A percentile compares a stretch with the other conserved stretches of the same genome.
These are phyloP conservation scores for Azorinus chamasolen DNA, from an alignment of 2,888 invertebrate species.

Conservation along the genomic window DNA sequence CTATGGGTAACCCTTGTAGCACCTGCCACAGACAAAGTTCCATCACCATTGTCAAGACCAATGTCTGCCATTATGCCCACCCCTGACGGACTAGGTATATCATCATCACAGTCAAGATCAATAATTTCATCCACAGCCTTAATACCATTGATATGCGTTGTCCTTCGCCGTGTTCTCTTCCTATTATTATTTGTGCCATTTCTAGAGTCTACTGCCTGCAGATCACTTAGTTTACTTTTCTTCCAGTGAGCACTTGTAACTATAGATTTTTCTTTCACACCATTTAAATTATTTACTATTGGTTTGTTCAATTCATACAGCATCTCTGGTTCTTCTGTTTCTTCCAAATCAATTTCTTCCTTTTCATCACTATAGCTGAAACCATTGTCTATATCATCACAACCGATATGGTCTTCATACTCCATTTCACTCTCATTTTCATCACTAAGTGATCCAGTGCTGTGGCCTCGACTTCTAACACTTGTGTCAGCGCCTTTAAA, in stretches of 20 bases:
- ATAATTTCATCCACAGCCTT: neutral
- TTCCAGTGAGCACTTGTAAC: slow-evolving; percentile 55
- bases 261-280: slow-evolving; percentile 33
- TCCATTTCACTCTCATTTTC: slow-evolving; percentile 56
- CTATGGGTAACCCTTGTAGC: slow-evolving; percentile 32
- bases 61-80: slow-evolving; percentile 26
- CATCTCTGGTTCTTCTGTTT: slow-evolving; percentile 6
- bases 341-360: slow-evolving; percentile 29
- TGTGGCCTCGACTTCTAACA: slow-evolving; percentile 43
- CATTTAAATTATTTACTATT: slow-evolving; percentile 3
- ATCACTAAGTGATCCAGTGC: slow-evolving; percentile 61
- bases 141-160: neutral
- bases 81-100: slow-evolving; percentile 36
- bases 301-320: no score
- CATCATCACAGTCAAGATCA: slow-evolving; percentile 14
- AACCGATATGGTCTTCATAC: slow-evolving; percentile 62
- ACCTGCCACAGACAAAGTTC: slow-evolving; percentile 46
- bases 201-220: slow-evolving; percentile 12
- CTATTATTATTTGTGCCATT: slow-evolving; percentile 9
- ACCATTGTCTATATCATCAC: slow-evolving; percentile 62
- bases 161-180: slow-evolving; percentile 10
- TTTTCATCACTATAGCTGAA: slow-evolving; percentile 57
- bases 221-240: slow-evolving; percentile 47
- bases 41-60: slow-evolving; percentile 54
- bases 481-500: slow-evolving; percentile 34